Evolutionary conservation across 2,797 vertebrate species (phyloP).

Genomic region (Karalla daura): DNA sequence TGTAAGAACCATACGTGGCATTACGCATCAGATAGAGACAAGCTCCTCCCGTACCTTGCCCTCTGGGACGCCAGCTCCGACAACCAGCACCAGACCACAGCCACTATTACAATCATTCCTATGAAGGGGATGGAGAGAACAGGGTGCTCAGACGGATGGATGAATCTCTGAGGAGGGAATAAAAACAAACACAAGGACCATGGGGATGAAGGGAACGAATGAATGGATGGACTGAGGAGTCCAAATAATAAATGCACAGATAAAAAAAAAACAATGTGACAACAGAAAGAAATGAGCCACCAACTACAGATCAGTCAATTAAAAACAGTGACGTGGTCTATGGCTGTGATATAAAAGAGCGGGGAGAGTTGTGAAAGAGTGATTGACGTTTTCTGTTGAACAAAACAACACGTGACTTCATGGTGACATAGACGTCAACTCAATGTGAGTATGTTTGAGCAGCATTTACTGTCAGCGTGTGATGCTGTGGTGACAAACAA

Average conservation of each 20-base stretch:
- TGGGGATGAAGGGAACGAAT: constrained; percentile 70
- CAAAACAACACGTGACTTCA: constrained; percentile 53
- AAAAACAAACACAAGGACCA: constrained; percentile 75
- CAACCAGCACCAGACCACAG: constrained; percentile 94
- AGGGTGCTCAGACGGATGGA: constrained; percentile 87
- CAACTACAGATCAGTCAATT: constrained; percentile 35
- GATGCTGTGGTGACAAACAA: constrained; percentile 45
- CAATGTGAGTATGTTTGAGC: constrained; percentile 53
- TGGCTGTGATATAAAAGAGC: constrained; percentile 46
- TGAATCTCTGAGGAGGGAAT: constrained; percentile 85
- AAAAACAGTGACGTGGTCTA: constrained; percentile 44
- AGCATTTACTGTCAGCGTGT: constrained; percentile 53
- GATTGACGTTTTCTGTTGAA: constrained; percentile 52
- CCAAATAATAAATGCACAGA: constrained; percentile 61
- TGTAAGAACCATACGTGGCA: constrained; percentile 15
- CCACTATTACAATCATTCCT: constrained; percentile 94
- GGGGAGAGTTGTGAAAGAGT: constrained; percentile 33
- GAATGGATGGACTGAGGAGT: constrained; percentile 54
- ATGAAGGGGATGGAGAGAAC: constrained; percentile 92
- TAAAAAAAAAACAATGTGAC: constrained; percentile 50
- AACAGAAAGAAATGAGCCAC: constrained; percentile 40
- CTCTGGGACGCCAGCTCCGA: constrained; percentile 91
- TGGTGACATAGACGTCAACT: constrained; percentile 57
- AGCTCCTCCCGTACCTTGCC: constrained; percentile 87
- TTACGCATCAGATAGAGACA: constrained; percentile 63